A percentile compares a stretch with the other conserved stretches of the same genome.
These are phyloP conservation scores for Ceraclea dissimilis DNA, from an alignment of 2,888 invertebrate species.

Conservation along the genomic window DNA sequence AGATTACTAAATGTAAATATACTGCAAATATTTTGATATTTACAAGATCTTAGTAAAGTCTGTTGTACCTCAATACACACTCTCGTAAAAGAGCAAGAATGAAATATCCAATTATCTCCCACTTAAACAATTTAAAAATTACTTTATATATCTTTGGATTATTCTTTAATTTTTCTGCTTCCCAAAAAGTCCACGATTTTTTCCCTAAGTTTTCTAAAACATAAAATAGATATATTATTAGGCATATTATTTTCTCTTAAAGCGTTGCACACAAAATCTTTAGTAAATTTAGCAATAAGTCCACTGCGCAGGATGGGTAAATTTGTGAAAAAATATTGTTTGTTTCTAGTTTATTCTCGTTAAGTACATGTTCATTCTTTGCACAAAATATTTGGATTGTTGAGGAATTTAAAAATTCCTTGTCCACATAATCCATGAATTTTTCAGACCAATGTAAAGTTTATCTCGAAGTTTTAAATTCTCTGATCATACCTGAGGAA, in stretches of 20 bases:
- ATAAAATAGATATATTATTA: slow-evolving; percentile 5
- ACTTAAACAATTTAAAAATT: slow-evolving; percentile 9
- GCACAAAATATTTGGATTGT: no score
- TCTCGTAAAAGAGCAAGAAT: slow-evolving; percentile 12
- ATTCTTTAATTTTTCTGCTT: neutral
- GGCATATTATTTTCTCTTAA: neutral
- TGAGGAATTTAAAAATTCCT: neutral
- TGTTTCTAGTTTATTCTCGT: no score
- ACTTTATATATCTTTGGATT: slow-evolving; percentile 9
- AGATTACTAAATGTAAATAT: neutral
- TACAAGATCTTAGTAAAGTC: neutral
- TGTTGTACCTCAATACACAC: slow-evolving; percentile 16
- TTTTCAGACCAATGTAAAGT: slow-evolving; percentile 26
- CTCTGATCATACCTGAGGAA: slow-evolving; percentile 44
- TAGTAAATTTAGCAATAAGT: no score
- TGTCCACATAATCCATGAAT: neutral
- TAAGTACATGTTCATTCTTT: no score
- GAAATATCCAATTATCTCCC: slow-evolving; percentile 4
- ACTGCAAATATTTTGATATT: neutral
- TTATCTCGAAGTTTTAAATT: neutral
- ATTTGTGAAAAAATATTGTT: no score
- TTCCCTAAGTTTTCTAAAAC: slow-evolving; percentile 14
- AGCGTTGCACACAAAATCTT: no score
- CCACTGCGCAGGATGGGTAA: no score
- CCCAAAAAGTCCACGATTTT: slow-evolving; percentile 14